Conservation (phyloP, 1,140 invertebrate species). For the Lasioglossum albipes region DNA sequence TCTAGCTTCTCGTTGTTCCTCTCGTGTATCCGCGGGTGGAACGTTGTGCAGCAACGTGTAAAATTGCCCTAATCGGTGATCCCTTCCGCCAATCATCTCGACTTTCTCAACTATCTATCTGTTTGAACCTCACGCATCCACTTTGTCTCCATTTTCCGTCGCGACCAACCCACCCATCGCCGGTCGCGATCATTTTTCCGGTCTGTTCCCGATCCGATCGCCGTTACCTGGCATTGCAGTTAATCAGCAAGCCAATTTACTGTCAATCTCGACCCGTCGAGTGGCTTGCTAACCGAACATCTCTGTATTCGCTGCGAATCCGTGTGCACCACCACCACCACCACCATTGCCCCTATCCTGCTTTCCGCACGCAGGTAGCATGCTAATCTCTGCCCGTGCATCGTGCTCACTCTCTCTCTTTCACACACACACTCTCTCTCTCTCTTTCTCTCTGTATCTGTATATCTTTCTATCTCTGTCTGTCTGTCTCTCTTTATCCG, state of each 20-base stretch:
- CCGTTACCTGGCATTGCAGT: conserved; percentile 55
- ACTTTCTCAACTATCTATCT: neutral
- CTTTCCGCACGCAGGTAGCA: conserved; percentile 59
- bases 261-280: conserved; percentile 60
- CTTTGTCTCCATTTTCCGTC: neutral
- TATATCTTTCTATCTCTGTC: too few species aligned
- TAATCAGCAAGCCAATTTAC: conserved; percentile 66
- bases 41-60: neutral
- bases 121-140: neutral
- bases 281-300: conserved; percentile 49
- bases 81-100: too few species aligned
- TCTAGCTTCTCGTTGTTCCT: conserved; percentile 8
- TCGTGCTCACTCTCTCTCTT: neutral
- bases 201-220: conserved; percentile 12
- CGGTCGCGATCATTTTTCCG: conserved; percentile 9
- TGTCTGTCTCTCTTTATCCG: too few species aligned
- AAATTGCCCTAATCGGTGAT: conserved; percentile 3
- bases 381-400: conserved; percentile 34
- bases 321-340: neutral
- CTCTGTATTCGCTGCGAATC: conserved; percentile 31
- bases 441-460: too few species aligned
- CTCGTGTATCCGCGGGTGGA: neutral
- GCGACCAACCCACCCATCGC: neutral
- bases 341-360: conserved; percentile 17
- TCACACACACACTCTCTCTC: neutral